Evolutionary conservation across 2,113 vertebrate species (phyloP).

Genomic region (Amphiprion ocellaris): DNA sequence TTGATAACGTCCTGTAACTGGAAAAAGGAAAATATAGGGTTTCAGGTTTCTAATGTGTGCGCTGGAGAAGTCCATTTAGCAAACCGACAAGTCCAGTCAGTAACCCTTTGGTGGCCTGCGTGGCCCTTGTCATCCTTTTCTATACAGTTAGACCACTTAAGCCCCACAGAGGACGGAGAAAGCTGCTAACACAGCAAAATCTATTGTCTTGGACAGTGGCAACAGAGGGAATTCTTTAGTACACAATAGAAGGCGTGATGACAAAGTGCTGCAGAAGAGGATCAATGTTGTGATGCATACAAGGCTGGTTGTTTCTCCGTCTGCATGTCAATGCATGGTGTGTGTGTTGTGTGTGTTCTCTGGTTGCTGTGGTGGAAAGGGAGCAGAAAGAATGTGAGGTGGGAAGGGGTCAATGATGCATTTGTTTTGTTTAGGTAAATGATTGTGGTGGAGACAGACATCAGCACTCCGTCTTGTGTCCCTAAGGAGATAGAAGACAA

Average conservation of each 20-base stretch:
- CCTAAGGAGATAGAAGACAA: conserved; percentile 75
- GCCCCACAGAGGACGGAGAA: neutral
- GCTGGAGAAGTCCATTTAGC: neutral
- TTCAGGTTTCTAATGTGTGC: neutral
- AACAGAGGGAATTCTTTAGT: conserved; percentile 39
- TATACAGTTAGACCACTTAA: conserved; percentile 7
- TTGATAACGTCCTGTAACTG: neutral
- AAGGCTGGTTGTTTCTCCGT: conserved; percentile 34
- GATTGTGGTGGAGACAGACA: conserved; percentile 74
- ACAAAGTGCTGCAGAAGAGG: conserved; percentile 69
- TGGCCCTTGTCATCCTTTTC: neutral
- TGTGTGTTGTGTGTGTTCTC: conserved; percentile 37
- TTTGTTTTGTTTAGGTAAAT: conserved; percentile 84
- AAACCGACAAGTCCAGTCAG: conserved; percentile 4
- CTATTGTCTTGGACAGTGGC: conserved; percentile 35
- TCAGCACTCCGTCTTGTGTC: conserved; percentile 75
- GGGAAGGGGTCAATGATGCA: conserved; percentile 67
- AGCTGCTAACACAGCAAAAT: conserved; percentile 26
- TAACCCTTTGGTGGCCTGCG: neutral
- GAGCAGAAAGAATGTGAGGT: conserved; percentile 16
- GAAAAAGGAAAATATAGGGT: neutral
- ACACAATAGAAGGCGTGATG: conserved; percentile 63
- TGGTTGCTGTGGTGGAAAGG: conserved; percentile 27
- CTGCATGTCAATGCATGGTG: conserved; percentile 26
- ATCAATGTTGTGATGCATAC: conserved; percentile 65